Evolutionary conservation across 2,888 invertebrate genomes (phyloP), one percentile per base, ranked within the genome.

Genomic region (Galerucella pusilla): DNA sequence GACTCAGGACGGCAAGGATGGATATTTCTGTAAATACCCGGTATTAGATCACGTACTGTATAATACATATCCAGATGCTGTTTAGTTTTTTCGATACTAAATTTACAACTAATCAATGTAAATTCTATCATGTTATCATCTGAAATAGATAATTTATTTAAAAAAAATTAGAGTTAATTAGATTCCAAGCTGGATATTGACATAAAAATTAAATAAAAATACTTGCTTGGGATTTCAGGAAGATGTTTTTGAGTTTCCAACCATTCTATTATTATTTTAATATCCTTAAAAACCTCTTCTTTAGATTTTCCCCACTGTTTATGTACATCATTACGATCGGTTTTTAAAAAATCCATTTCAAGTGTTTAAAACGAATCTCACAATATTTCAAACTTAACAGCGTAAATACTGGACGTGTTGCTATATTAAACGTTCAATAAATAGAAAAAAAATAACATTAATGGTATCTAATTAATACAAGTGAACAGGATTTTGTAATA

Each of bases 51-150:
- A 35, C 78, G 67, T n/a, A 77, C 61, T 3, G 79, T 75, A 64
- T 79, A 79, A 64, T 79, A 79, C 77, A 78, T 77, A 59, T 79
- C 78, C n/a, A 79, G 14, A 35, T 71, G 69, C 54, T 78, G 72
- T 60, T 79, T 79, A 1, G 75, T 67, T 68, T 67, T 73, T 73
- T 79, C 79, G 25, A 79, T 79, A 63, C 78, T 78, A 59, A 77
- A 77, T 67, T 79, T 78, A 14, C 35, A 63, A 49, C 46, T 68
- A 28, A 54, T 54, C 16, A 57, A 57, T 16, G 35, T 54, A 10
- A 57, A 68, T 35, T 68, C 67, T 28, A 68, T 68, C 67, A 68
- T 52, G 9, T 52, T 52, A 14, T 68, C 67, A 68, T 11, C 67
- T 68, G n/a, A 16, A 60, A 60, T 2, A 68, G 35, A 60, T 42